Evolutionary conservation across 2,888 invertebrate species (phyloP).

Genomic region (Camponotus fellah): DNA sequence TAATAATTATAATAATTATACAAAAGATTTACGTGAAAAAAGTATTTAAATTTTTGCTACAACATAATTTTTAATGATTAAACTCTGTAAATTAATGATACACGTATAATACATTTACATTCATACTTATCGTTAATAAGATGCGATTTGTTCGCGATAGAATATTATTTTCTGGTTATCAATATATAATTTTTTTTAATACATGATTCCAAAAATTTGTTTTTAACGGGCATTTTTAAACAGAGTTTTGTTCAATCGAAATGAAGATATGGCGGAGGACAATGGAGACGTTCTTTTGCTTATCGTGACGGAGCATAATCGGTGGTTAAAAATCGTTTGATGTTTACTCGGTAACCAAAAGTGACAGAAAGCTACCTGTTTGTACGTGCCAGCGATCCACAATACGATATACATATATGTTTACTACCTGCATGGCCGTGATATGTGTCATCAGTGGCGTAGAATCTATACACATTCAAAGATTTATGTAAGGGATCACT

Average conservation of each 20-base stretch:
- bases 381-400: slow-evolving; percentile 50
- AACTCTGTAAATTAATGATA: background rate
- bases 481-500: background rate
- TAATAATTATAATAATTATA: too few species aligned
- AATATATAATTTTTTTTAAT: background rate
- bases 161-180: slow-evolving; percentile 7
- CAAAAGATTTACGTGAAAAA: background rate
- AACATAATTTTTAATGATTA: slow-evolving; percentile 7
- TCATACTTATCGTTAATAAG: background rate
- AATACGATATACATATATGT: slow-evolving; percentile 60
- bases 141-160: background rate
- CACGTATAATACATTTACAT: background rate
- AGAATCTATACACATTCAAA: slow-evolving; percentile 26
- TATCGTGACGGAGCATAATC: slow-evolving; percentile 77
- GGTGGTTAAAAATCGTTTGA: slow-evolving; percentile 65
- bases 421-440: slow-evolving; percentile 62
- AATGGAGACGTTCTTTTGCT: slow-evolving; percentile 54
- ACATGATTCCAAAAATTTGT: slow-evolving; percentile 5
- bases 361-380: slow-evolving; percentile 61
- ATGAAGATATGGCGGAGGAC: slow-evolving; percentile 35
- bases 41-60: background rate
- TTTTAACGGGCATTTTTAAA: slow-evolving; percentile 13
- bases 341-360: slow-evolving; percentile 66
- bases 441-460: slow-evolving; percentile 57
- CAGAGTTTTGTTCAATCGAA: slow-evolving; percentile 16